These are phyloP conservation scores for Chrysomela aeneicollis DNA, from an alignment of 2,888 invertebrate species.

Conservation along the genomic window DNA sequence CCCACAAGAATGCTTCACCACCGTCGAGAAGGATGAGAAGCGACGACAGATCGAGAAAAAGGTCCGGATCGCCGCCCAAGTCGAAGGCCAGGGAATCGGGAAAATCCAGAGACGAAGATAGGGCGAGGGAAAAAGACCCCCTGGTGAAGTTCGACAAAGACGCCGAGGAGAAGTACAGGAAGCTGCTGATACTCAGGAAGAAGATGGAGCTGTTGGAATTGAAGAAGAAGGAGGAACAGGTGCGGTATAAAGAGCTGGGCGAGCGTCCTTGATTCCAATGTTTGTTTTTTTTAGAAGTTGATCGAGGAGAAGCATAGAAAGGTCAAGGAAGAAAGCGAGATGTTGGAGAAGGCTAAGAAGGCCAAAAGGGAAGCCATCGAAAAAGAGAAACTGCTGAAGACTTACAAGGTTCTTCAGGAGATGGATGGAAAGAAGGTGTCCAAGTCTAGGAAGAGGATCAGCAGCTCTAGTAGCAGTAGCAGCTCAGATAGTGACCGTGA, in stretches of 20 bases:
- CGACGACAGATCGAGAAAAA: slow-evolving; percentile 39
- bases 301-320: slow-evolving; percentile 60
- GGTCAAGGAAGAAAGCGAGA: slow-evolving; percentile 61
- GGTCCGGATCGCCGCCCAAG: slow-evolving; percentile 39
- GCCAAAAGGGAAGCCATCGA: slow-evolving; percentile 59
- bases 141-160: slow-evolving; percentile 50
- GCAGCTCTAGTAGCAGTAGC: slow-evolving; percentile 50
- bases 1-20: slow-evolving; percentile 22
- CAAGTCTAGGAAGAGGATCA: slow-evolving; percentile 43
- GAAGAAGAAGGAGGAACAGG: slow-evolving; percentile 64
- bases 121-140: slow-evolving; percentile 37
- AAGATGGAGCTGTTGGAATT: slow-evolving; percentile 69
- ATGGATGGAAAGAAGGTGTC: slow-evolving; percentile 52
- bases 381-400: slow-evolving; percentile 60
- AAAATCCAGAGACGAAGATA: slow-evolving; percentile 26
- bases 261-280: neutral
- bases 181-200: slow-evolving; percentile 65
- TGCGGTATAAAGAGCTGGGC: slow-evolving; percentile 20
- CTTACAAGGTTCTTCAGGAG: slow-evolving; percentile 58
- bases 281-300: slow-evolving; percentile 43
- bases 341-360: slow-evolving; percentile 60
- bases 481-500: slow-evolving; percentile 44
- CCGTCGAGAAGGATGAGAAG: slow-evolving; percentile 32
- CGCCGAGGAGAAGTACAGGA: slow-evolving; percentile 55
- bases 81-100: slow-evolving; percentile 26